phyloP scores from a whole-genome alignment of 2,797 vertebrate species.

The Nothura maculosa region DNA sequence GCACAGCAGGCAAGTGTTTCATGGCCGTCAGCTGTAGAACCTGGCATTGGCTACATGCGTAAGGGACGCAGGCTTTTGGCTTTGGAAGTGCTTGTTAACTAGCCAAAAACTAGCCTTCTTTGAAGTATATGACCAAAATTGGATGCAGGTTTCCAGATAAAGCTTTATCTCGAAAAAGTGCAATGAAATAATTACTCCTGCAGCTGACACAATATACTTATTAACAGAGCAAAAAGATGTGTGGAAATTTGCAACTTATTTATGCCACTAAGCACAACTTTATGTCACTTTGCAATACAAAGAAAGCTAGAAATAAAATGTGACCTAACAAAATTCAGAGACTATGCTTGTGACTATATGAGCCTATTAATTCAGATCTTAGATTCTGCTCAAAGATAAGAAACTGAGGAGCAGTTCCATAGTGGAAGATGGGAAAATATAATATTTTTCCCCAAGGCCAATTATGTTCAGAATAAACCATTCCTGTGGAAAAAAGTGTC shows the following conservation, averaged over 20 bases:
- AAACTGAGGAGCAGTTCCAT: background rate
- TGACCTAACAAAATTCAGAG: background rate
- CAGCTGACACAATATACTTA: background rate
- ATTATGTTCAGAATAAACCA: background rate
- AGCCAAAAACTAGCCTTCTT: background rate
- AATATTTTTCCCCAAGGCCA: background rate
- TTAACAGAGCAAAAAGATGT: background rate
- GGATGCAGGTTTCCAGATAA: background rate
- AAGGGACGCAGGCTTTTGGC: background rate
- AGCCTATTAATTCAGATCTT: background rate
- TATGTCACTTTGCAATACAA: background rate
- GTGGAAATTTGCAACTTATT: background rate
- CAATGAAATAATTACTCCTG: background rate
- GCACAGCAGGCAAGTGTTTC: background rate
- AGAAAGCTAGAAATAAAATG: background rate
- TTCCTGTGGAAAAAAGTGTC: background rate
- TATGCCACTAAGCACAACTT: no score
- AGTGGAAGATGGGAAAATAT: background rate
- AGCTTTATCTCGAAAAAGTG: background rate
- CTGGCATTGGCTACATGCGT: background rate
- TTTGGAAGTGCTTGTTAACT: background rate
- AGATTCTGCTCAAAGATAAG: background rate
- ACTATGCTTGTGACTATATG: background rate
- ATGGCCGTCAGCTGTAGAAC: background rate
- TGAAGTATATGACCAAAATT: background rate